A percentile compares a stretch with the other conserved stretches of the same genome.
Evolutionary conservation across 1,140 invertebrate species (phyloP).

Genomic region (Campoletis sonorensis): DNA sequence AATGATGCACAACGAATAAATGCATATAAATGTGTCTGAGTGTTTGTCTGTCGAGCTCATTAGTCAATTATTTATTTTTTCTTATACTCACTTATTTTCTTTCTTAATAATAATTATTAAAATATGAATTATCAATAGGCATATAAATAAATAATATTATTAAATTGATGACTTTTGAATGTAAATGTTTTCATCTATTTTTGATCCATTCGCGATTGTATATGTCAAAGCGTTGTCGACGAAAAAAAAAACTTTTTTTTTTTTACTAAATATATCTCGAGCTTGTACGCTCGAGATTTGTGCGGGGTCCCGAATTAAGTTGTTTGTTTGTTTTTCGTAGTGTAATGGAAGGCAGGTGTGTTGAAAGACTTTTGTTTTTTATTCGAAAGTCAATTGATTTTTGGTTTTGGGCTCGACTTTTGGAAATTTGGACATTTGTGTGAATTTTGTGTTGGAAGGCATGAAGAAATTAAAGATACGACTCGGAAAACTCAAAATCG

Average conservation of each 20-base stretch:
- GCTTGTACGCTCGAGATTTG: slow-evolving; percentile 12
- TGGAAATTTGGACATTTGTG: neutral
- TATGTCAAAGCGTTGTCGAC: slow-evolving; percentile 10
- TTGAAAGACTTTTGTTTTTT: slow-evolving; percentile 22
- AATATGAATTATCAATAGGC: neutral
- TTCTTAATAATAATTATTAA: slow-evolving; percentile 22
- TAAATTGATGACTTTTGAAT: slow-evolving; percentile 10
- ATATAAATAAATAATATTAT: neutral
- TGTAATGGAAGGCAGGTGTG: slow-evolving; percentile 31
- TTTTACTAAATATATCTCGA: slow-evolving; percentile 14
- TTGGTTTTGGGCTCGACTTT: slow-evolving; percentile 26
- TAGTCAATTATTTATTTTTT: slow-evolving; percentile 14
- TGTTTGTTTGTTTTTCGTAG: too few relatives aligned
- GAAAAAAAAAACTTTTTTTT: slow-evolving; percentile 4
- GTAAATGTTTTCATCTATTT: slow-evolving; percentile 31
- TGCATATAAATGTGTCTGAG: neutral
- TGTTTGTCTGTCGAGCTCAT: neutral
- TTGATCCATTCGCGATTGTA: slow-evolving; percentile 37
- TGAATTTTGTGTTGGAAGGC: neutral
- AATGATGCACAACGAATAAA: neutral
- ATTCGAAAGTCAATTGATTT: neutral
- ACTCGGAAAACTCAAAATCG: slow-evolving; percentile 91
- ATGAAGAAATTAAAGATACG: slow-evolving; percentile 82
- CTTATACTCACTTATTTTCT: too few relatives aligned
- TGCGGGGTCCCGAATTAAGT: slow-evolving; percentile 22